Evolutionary conservation across 2,888 invertebrate species (phyloP).

Genomic region (Hirtodrosophila confusa): DNA sequence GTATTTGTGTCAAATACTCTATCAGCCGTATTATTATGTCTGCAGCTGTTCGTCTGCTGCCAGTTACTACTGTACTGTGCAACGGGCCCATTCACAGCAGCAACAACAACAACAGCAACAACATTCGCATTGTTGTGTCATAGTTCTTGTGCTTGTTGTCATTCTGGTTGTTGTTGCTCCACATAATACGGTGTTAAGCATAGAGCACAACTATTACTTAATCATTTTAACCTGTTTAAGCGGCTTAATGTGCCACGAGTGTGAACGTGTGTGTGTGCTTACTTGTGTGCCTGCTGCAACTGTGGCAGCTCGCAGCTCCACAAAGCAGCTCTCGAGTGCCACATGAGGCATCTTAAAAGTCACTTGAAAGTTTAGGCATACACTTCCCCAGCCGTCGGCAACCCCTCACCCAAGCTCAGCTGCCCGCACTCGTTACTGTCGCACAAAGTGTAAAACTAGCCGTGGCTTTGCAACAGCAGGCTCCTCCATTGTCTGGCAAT

Average conservation of each 20-base stretch:
- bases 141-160: conserved; percentile 27
- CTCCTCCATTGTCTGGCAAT: conserved; percentile 37
- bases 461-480: conserved; percentile 44
- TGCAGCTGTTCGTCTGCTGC: background rate
- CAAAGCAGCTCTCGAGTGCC: conserved; percentile 53
- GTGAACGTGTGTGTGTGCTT: conserved; percentile 9
- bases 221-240: conserved; percentile 76
- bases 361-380: conserved; percentile 55
- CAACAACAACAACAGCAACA: conserved; percentile 5
- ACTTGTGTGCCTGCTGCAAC: conserved; percentile 13
- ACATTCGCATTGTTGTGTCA: conserved; percentile 28
- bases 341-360: conserved; percentile 61
- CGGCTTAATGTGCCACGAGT: conserved; percentile 69
- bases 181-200: conserved; percentile 67
- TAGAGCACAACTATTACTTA: conserved; percentile 72
- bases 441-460: conserved; percentile 61
- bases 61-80: conserved; percentile 27
- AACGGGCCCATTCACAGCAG: conserved; percentile 1
- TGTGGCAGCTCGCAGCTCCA: conserved; percentile 34
- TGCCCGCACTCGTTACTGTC: conserved; percentile 34
- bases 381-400: background rate
- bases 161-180: conserved; percentile 44
- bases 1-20: too few species aligned
- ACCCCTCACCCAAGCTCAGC: background rate
- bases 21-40: background rate